A percentile compares a stretch with the other conserved stretches of the same genome.
Conservation (phyloP, 30 jellyfish, hydroid and myxozoan species). For the Aurelia sp. region DNA sequence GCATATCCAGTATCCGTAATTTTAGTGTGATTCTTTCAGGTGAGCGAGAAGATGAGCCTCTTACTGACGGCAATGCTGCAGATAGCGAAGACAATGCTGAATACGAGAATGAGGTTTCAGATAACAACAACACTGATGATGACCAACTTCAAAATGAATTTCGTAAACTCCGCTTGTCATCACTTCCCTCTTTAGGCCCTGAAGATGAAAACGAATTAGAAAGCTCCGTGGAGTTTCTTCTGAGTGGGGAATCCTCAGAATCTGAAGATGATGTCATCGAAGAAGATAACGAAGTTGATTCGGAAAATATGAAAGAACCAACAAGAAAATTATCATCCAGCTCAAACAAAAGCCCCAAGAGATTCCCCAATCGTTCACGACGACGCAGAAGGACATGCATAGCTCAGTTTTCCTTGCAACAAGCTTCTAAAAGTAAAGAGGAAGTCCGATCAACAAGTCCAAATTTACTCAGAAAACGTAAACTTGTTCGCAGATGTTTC, state of each 20-base stretch:
- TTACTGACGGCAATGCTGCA: conserved; percentile 80
- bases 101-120: conserved; percentile 61
- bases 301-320: conserved; percentile 22
- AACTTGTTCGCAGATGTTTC: conserved; percentile 63
- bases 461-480: conserved; percentile 5
- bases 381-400: conserved; percentile 68
- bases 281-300: conserved; percentile 46
- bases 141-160: conserved; percentile 52
- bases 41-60: conserved; percentile 20
- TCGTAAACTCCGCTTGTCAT: conserved; percentile 43
- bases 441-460: conserved; percentile 35
- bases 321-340: conserved; percentile 50
- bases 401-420: conserved; percentile 57
- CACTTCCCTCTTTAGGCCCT: conserved; percentile 58
- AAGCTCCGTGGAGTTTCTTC: conserved; percentile 93
- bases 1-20: too few relatives aligned
- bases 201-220: conserved; percentile 65
- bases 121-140: conserved; percentile 72
- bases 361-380: conserved; percentile 41
- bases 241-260: conserved; percentile 54
- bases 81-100: conserved; percentile 80
- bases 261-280: conserved; percentile 64
- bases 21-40: neutral
- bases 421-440: neutral
- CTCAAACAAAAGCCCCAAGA: conserved; percentile 27